Evolutionary conservation across 2,888 invertebrate genomes (phyloP), one percentile per base, ranked within the genome.

Genomic region (Pycnomerus fuliginosus): DNA sequence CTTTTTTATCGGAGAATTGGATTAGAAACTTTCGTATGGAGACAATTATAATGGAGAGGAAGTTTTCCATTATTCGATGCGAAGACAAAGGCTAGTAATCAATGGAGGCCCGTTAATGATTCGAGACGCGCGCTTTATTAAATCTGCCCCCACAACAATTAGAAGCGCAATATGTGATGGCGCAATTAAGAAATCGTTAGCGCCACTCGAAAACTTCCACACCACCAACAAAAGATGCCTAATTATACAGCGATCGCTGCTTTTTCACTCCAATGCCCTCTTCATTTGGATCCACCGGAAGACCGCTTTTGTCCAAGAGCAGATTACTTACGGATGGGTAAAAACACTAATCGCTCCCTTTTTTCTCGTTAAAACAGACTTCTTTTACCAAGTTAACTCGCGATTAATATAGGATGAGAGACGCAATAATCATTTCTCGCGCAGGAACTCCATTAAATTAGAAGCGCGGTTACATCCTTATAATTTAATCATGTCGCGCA

Each of bases 401-500:
- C 23, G 38, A 31, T 36, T 27, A 30, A 8, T 8, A 17, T 15
- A 16, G 13, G 20, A 33, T 22, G 30, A 31, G 16, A 17, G 25
- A 20, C 10, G 20, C 32, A 40, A 40, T 40, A 40, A 40, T 40
- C 32, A 25, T 32, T 22, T 13, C 17, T 16, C 15, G 22, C 22
- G 37, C n/a, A 16, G 16, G 31, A 24, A 25, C 31, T 39, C 31
- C 32, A 31, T 40, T 40, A 43, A 43, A 43, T 43, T 43, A 43
- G 16, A 24, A 23, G 23, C 36, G 24, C 10, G 38, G 38, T 37
- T 30, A 44, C 38, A 44, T 44, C 38, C 29, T 22, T 44, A 44
- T 38, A 44, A 44, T 44, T 44, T 32, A 32, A 44, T 44, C 38
- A 44, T 27, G 31, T 37, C 38, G 37, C 37, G 24, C 24, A 33